Conservation (phyloP, 2,888 invertebrate species). For the Lobophora halterata region DNA sequence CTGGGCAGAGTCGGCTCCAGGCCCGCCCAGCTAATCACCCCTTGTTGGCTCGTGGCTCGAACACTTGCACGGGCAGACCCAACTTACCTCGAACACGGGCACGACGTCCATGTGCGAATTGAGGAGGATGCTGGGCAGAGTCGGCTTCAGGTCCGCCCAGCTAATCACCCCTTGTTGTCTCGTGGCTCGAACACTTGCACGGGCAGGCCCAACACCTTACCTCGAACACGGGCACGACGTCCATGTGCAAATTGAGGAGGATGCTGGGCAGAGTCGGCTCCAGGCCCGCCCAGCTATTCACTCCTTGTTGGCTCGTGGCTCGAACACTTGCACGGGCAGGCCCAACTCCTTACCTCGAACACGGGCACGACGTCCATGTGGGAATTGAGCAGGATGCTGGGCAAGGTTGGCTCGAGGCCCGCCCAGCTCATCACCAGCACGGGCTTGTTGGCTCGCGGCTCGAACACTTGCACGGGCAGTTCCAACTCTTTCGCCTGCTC, state of each 20-base stretch:
- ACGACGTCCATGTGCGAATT: too few relatives aligned
- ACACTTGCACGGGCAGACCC: too few relatives aligned
- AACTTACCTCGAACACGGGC: too few relatives aligned
- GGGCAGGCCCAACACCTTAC: too few relatives aligned
- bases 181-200: too few relatives aligned
- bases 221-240: conserved; percentile 98
- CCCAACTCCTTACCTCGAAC: conserved; percentile 86
- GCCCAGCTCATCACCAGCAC: conserved; percentile 91
- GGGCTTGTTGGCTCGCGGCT: conserved; percentile 85
- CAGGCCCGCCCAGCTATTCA: conserved; percentile 91
- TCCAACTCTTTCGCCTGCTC: conserved; percentile 85
- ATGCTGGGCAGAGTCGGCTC: conserved; percentile 86
- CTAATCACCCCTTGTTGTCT: too few relatives aligned
- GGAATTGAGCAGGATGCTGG: conserved; percentile 92
- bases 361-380: conserved; percentile 99
- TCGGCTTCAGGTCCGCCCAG: too few relatives aligned
- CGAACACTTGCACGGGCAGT: conserved; percentile 82
- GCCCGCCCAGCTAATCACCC: too few relatives aligned
- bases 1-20: too few relatives aligned
- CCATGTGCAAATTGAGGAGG: conserved; percentile 96
- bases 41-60: too few relatives aligned
- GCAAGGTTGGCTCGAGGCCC: conserved; percentile 86
- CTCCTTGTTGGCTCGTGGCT: conserved; percentile 83
- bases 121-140: too few relatives aligned
- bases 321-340: conserved; percentile 82